Evolutionary conservation across 2,888 invertebrate genomes (phyloP).

Genomic region (Drosophila sordidula): DNA sequence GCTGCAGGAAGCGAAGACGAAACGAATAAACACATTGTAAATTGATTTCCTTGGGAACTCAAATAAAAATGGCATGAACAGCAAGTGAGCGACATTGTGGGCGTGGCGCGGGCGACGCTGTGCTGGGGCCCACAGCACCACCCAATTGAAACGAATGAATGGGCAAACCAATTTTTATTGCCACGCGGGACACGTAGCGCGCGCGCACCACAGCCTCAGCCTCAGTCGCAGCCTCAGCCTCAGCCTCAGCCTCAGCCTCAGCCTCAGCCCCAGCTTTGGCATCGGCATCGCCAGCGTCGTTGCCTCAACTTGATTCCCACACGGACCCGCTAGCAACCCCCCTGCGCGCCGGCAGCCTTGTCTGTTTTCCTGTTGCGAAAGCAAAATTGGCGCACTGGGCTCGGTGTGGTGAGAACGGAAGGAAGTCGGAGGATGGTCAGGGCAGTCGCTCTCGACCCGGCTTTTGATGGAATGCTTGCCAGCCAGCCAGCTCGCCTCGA

Average conservation of each 20-base stretch:
- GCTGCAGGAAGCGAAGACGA: conserved; percentile 61
- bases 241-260: conserved; percentile 16
- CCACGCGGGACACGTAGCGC: conserved; percentile 81
- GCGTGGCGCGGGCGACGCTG: conserved; percentile 18
- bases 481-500: conserved; percentile 31
- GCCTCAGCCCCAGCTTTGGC: conserved; percentile 14
- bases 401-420: conserved; percentile 63
- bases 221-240: conserved; percentile 24
- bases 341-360: conserved; percentile 10
- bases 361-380: conserved; percentile 61
- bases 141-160: conserved; percentile 78
- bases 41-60: conserved; percentile 82
- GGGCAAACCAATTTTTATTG: conserved; percentile 80
- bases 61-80: conserved; percentile 81
- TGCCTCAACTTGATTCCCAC: conserved; percentile 77
- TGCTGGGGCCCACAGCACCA: conserved; percentile 23
- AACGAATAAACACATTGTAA: conserved; percentile 81
- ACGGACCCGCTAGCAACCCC: conserved; percentile 28
- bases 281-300: conserved; percentile 19
- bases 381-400: conserved; percentile 71
- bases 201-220: conserved; percentile 42
- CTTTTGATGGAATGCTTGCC: conserved; percentile 60
- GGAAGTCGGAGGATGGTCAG: conserved; percentile 64
- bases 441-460: conserved; percentile 26
- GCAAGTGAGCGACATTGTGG: conserved; percentile 73